A percentile compares a stretch with the other conserved stretches of the same genome.
Conservation (phyloP, 2,797 vertebrate genomes). For the Tolypeutes matacus region DNA sequence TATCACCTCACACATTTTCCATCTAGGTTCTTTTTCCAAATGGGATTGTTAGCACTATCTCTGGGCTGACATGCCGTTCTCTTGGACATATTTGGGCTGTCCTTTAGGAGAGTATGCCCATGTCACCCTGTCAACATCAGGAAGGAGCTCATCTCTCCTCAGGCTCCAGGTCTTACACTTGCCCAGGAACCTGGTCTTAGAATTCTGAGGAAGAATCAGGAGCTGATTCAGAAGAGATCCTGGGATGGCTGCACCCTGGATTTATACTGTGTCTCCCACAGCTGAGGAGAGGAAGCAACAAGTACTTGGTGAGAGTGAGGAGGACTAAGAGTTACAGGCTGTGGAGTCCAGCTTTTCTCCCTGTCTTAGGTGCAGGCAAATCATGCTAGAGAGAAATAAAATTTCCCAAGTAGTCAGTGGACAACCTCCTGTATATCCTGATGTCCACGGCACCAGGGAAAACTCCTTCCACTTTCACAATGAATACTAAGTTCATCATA, state of each 20-base stretch:
- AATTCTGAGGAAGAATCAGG: neutral
- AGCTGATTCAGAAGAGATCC: neutral
- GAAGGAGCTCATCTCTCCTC: neutral
- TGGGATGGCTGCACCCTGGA: neutral
- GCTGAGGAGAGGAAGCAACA: neutral
- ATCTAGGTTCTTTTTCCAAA: neutral
- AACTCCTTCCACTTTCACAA: neutral
- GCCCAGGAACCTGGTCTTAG: neutral
- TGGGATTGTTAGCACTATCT: neutral
- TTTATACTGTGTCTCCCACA: neutral
- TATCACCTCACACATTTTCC: neutral
- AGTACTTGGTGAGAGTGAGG: neutral
- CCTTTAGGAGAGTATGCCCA: neutral
- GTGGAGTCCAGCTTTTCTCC: no score
- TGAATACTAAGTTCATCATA: neutral
- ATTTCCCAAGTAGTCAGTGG: neutral
- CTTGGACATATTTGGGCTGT: neutral
- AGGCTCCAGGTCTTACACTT: neutral
- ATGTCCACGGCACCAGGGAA: neutral
- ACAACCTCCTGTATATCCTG: neutral
- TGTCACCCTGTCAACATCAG: neutral
- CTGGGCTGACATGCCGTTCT: neutral
- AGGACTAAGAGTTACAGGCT: neutral
- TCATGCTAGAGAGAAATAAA: neutral
- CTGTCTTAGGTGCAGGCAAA: neutral